These are phyloP conservation scores for Grus americana DNA, from an alignment of 2,113 vertebrate genomes.

Conservation along the genomic window DNA sequence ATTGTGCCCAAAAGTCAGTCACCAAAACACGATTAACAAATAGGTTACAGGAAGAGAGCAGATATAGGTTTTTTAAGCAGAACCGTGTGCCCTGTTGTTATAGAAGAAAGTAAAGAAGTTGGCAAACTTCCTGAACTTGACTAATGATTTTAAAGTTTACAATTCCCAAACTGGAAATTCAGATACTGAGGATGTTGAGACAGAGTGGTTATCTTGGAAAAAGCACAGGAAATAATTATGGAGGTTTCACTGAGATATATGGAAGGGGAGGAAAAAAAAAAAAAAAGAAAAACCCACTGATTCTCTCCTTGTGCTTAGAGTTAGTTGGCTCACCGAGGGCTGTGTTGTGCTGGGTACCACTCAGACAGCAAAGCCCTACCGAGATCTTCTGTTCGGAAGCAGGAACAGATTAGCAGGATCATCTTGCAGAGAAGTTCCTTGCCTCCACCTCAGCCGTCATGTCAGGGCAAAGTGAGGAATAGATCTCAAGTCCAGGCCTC, in stretches of 20 bases:
- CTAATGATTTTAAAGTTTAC: not conserved
- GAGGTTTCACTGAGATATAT: not conserved
- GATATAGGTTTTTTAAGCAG: conserved; percentile 59
- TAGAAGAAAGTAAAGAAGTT: conserved; percentile 21
- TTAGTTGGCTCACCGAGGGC: not conserved
- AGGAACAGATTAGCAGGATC: not conserved
- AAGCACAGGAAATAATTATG: not conserved
- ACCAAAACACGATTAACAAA: conserved; percentile 76
- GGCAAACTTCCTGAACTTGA: conserved; percentile 17
- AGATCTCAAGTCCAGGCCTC: not conserved
- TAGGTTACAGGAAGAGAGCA: conserved; percentile 69
- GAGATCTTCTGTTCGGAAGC: not conserved
- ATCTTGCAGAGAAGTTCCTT: not conserved
- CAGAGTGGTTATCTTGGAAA: not conserved
- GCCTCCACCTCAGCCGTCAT: rapidly evolving
- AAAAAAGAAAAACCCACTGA: not conserved
- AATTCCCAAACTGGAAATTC: not conserved
- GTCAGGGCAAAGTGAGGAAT: not conserved
- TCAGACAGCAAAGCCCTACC: not conserved
- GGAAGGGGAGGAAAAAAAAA: not conserved
- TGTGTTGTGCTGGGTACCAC: not conserved
- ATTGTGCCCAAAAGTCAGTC: conserved; percentile 74
- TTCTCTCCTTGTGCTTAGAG: not conserved
- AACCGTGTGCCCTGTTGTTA: conserved; percentile 13
- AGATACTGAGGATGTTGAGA: not conserved